phyloP scores from a whole-genome alignment of 30 jellyfish, hydroid and myxozoan species.

The Morbakka virulenta region DNA sequence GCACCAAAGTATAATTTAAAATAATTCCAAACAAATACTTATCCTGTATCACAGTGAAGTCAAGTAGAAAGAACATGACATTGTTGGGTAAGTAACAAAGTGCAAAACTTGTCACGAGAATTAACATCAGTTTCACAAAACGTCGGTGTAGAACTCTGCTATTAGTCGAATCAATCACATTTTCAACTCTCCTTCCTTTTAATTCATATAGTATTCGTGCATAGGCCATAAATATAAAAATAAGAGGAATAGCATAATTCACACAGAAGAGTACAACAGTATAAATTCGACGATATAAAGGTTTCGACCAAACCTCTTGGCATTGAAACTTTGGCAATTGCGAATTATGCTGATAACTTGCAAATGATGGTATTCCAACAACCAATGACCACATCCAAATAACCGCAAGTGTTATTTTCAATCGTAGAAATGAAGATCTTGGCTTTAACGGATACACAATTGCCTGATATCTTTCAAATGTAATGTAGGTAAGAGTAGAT shows the following conservation, averaged over 20 bases:
- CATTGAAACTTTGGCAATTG: slow-evolving; percentile 31
- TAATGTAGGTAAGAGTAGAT: slow-evolving; percentile 55
- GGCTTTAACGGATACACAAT: slow-evolving; percentile 65
- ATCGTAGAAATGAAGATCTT: slow-evolving; percentile 48
- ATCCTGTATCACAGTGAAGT: slow-evolving; percentile 48
- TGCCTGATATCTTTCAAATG: slow-evolving; percentile 79
- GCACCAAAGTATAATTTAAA: slow-evolving; percentile 43
- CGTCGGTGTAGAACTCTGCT: slow-evolving; percentile 35
- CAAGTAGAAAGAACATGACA: slow-evolving; percentile 58
- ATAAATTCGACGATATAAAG: slow-evolving; percentile 27
- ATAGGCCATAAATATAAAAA: slow-evolving; percentile 37
- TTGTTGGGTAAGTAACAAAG: slow-evolving; percentile 53
- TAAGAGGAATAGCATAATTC: slow-evolving; percentile 54
- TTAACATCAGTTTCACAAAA: slow-evolving; percentile 37
- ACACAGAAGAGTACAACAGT: slow-evolving; percentile 45
- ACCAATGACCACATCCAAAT: slow-evolving; percentile 70
- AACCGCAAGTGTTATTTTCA: slow-evolving; percentile 25
- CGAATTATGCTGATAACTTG: slow-evolving; percentile 26
- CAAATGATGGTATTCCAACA: slow-evolving; percentile 69
- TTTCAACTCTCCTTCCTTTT: slow-evolving; percentile 30
- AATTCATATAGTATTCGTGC: slow-evolving; percentile 19
- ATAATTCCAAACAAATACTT: neutral
- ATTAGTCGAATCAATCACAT: slow-evolving; percentile 17
- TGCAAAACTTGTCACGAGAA: slow-evolving; percentile 57
- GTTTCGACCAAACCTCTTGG: slow-evolving; percentile 64